Percentiles rank a stretch among this genome's conserved stretches.
These are phyloP conservation scores for Formicarius rufipectus DNA, from an alignment of 2,113 vertebrate genomes.

Conservation along the genomic window DNA sequence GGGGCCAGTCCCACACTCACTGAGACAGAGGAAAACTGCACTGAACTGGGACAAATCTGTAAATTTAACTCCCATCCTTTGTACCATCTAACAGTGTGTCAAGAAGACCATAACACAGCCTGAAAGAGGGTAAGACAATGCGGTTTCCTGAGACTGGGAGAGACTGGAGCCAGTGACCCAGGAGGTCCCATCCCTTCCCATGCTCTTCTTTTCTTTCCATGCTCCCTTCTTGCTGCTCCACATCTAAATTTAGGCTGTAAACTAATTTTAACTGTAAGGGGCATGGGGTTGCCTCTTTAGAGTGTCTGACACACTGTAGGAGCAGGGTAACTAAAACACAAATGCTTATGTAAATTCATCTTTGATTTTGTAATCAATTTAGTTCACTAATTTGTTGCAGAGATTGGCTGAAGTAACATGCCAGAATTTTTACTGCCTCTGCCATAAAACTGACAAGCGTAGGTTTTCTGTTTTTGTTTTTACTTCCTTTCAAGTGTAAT, in stretches of 20 bases:
- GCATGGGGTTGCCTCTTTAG: background rate
- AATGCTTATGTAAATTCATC: slow-evolving; percentile 50
- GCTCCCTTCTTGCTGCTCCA: slow-evolving; percentile 12
- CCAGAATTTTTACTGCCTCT: slow-evolving; percentile 55
- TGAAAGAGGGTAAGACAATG: slow-evolving; percentile 41
- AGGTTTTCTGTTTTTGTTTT: slow-evolving; percentile 59
- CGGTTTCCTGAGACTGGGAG: slow-evolving; percentile 23
- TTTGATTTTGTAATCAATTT: slow-evolving; percentile 58
- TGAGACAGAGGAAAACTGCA: background rate
- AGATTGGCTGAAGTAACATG: slow-evolving; percentile 6
- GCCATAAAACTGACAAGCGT: slow-evolving; percentile 55
- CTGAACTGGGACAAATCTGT: background rate
- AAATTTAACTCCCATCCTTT: slow-evolving; percentile 36
- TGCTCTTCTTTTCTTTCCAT: slow-evolving; percentile 56
- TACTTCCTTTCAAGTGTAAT: slow-evolving; percentile 66
- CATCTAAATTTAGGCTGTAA: slow-evolving; percentile 51
- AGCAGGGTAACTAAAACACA: slow-evolving; percentile 1
- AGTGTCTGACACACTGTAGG: background rate
- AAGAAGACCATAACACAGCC: background rate
- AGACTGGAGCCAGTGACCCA: slow-evolving; percentile 48
- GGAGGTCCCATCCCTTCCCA: slow-evolving; percentile 56
- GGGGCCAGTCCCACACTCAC: background rate
- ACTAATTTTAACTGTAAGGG: slow-evolving; percentile 34
- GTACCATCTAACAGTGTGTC: background rate
- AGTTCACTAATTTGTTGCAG: slow-evolving; percentile 54